Conservation (phyloP, 2,113 vertebrate species). For the Vombatus ursinus region DNA sequence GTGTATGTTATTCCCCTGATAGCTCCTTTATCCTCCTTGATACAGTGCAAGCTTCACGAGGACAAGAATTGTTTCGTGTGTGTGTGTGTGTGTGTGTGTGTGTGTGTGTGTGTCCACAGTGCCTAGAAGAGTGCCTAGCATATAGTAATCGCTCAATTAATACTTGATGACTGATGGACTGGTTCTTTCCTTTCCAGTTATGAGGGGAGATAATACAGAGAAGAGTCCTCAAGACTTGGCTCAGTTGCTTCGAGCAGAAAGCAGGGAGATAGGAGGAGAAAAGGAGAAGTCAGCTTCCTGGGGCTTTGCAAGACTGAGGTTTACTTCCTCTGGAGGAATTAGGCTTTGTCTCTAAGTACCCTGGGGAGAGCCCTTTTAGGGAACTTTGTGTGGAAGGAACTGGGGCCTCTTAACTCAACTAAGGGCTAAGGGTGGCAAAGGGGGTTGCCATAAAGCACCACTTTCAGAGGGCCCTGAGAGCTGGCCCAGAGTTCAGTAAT, state of each 20-base stretch:
- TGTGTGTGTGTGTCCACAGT: neutral
- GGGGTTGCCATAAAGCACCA: slow-evolving; percentile 45
- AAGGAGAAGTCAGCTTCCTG: neutral
- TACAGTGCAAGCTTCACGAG: neutral
- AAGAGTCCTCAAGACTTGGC: neutral
- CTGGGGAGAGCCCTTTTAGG: neutral
- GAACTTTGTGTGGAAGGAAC: neutral
- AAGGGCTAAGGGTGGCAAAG: neutral
- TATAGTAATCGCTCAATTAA: neutral
- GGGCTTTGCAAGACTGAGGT: neutral
- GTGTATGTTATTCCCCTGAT: neutral
- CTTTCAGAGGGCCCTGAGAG: slow-evolving; percentile 34
- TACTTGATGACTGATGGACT: neutral
- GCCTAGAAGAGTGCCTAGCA: neutral
- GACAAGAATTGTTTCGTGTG: neutral
- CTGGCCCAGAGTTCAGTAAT: slow-evolving; percentile 69
- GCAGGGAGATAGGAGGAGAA: neutral
- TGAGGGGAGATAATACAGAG: neutral
- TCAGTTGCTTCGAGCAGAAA: neutral
- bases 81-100: neutral
- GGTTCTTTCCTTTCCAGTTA: neutral
- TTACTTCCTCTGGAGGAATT: neutral
- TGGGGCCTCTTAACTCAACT: neutral
- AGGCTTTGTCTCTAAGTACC: neutral
- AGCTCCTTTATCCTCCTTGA: neutral